Evolutionary conservation across 1,140 invertebrate genomes (phyloP), one percentile per base, ranked within the genome.

Genomic region (Temnothorax nylanderi): DNA sequence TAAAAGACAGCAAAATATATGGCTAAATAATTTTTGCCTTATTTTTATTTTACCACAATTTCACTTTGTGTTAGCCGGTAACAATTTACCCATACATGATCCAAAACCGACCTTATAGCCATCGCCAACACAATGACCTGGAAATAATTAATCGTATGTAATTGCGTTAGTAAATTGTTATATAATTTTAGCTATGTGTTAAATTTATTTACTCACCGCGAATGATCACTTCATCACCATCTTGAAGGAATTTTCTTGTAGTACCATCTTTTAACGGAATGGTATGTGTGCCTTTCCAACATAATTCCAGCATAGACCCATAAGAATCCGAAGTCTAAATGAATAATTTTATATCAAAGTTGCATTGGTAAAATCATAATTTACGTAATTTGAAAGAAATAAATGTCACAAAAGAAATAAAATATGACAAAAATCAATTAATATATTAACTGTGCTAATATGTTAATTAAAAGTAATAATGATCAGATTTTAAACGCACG

Each of bases 271-370:
- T 96, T 37, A 99, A 95, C 26, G 96, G 94, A 18, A 99, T 92
- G 0, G 97, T 96, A 91, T 98, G 98, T 3, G 97, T 98, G 77
- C 99, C 99, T 92, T 97, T 98, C 99, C 99, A 99, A 65, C 97
- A 97, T 5, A 99, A 95, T 94, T 99, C 99, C 76, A 99, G 94
- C 97, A 99, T 97, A 21, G 98, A 99, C 41, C 99, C 99, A 94
- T 97, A 99, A 0, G 98, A 98, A 91, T 98, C 98, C 3, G 97
- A 95, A 21, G 96, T 96, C 97, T 98, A 92, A 96, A 95, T 26
- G 7, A 44, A 71, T 69, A n/a, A 60, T 74, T 54, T 65, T 21
- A 26, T 88, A 85, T 60, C 34, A 51, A 10, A 18, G 6, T 51
- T 76, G 13, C 13, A 37, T n/a, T 49, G 16, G 80, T 86, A 85